Evolutionary conservation across 2,113 vertebrate genomes (phyloP).

Genomic region (Tetrao urogallus): DNA sequence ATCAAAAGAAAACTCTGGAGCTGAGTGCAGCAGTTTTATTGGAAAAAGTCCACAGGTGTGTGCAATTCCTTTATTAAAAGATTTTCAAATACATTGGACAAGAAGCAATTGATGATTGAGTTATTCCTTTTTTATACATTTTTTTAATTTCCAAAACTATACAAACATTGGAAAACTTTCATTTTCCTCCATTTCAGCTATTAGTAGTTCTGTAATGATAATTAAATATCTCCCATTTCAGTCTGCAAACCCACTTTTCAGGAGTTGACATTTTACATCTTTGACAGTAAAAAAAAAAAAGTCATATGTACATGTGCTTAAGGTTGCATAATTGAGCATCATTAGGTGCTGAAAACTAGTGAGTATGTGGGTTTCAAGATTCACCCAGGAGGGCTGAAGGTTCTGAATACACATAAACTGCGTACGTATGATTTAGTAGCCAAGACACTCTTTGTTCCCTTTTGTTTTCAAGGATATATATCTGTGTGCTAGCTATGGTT

Average conservation of each 20-base stretch:
- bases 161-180: conserved; percentile 73
- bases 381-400: conserved; percentile 50
- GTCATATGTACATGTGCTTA: conserved; percentile 86
- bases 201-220: conserved; percentile 60
- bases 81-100: conserved; percentile 80
- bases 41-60: conserved; percentile 91
- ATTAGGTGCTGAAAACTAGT: conserved; percentile 61
- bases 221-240: conserved; percentile 44
- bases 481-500: conserved; percentile 18
- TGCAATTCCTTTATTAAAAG: conserved; percentile 89
- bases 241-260: conserved; percentile 61
- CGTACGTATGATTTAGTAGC: conserved; percentile 53
- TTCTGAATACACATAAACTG: conserved; percentile 48
- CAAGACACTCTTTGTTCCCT: conserved; percentile 37
- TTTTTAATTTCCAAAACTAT: conserved; percentile 74
- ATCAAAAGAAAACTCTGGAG: conserved; percentile 16
- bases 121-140: conserved; percentile 70
- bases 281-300: conserved; percentile 76
- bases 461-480: conserved; percentile 50
- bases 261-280: conserved; percentile 70
- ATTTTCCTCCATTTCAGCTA: conserved; percentile 46
- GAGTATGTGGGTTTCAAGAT: conserved; percentile 68
- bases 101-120: conserved; percentile 67
- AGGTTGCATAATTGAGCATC: conserved; percentile 76
- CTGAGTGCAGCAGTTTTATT: conserved; percentile 92